Evolutionary conservation across 2,888 invertebrate genomes (phyloP).

Genomic region (Parnassius glacialis): DNA sequence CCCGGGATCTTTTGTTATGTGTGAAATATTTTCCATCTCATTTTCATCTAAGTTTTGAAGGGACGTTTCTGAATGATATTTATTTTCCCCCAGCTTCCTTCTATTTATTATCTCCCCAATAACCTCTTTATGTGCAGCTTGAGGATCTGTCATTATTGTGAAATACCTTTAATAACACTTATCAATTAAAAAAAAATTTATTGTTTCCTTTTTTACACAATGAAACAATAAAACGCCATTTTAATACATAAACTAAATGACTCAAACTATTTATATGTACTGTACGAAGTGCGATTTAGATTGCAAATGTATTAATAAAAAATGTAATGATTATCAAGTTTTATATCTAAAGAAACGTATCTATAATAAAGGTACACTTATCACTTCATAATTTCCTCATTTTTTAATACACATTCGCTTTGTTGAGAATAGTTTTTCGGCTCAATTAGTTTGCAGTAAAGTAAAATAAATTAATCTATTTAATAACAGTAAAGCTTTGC

Average conservation of each 20-base stretch:
- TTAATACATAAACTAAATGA: constrained; percentile 20
- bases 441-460: no score
- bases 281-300: constrained; percentile 51
- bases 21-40: constrained; percentile 40
- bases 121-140: constrained; percentile 45
- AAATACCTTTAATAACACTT: not conserved
- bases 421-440: no score
- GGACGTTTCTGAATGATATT: constrained; percentile 70
- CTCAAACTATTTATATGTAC: constrained; percentile 34
- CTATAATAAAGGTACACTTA: constrained; percentile 55
- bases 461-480: no score
- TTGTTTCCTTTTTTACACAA: not conserved
- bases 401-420: not conserved
- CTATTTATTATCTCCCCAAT: constrained; percentile 59
- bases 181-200: not conserved
- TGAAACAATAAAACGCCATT: constrained; percentile 10
- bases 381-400: constrained; percentile 39
- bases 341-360: constrained; percentile 46
- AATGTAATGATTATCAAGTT: constrained; percentile 51
- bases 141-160: constrained; percentile 50
- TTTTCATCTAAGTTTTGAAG: constrained; percentile 60
- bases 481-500: no score
- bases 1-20: constrained; percentile 53
- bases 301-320: constrained; percentile 65
- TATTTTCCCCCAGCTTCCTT: constrained; percentile 62